Evolutionary conservation across 2,113 vertebrate genomes (phyloP), one percentile per base, ranked within the genome.

Genomic region (Hystrix brachyura): DNA sequence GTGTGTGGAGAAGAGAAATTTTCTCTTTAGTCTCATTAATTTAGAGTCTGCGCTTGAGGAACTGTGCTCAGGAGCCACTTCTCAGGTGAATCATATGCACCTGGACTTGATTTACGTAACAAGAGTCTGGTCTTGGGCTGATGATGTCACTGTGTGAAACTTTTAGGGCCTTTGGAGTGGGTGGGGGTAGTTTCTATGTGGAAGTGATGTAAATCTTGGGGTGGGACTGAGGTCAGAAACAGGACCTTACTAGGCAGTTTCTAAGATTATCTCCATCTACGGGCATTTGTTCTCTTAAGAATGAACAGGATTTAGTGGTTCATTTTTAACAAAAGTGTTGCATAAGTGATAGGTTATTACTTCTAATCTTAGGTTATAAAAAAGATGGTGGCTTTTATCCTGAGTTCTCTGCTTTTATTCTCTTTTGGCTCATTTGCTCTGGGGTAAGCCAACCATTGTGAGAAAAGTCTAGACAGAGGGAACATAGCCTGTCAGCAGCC

Each of bases 261-360:
- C 57, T 87, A 48, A 87, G 74, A 65, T n/a, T 23, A 19, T 87
- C 34, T 43, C 34, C 0, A 17, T 78, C 67, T 59, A 67, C 17
- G 69, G n/a, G 43, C 17, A 60, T 51, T 87, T 6, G 32, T 86
- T 59, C 23, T 21, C 2, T 71, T 85, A 60, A 65, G 34, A 65
- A 19, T 71, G 32, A 82, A 89, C 13, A 72, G 46, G 72, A 95
- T 59, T 65, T 74, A 67, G 23, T 8, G 10, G 34, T 48, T 87
- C 29, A 21, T 46, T 48, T 89, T 85, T 94, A 94, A 80, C n/a
- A 76, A 78, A 17, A 79, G 8, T 59, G 48, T 83, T 92, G 32
- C n/a, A 34, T 69, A 90, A 65, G 19, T n/a, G 80, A 80, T 87
- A 6, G 38, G 18, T 7, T 85, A 27, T 55, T 67, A 55, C 38